These are phyloP conservation scores for Bedellia somnulentella DNA, from an alignment of 2,888 invertebrate genomes.

Conservation along the genomic window DNA sequence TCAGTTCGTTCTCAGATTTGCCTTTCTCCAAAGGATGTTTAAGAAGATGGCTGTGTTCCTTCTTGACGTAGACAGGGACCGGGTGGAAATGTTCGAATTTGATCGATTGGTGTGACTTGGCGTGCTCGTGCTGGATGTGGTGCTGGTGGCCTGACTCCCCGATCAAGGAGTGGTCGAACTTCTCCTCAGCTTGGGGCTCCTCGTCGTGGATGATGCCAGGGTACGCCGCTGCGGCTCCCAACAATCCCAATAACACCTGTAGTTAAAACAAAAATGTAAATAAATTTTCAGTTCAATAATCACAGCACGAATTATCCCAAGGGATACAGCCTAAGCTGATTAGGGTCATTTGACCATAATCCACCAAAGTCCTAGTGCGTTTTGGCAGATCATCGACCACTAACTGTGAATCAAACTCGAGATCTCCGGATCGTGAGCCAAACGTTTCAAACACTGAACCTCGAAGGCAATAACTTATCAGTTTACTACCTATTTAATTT, in stretches of 20 bases:
- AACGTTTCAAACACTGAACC: too few species aligned
- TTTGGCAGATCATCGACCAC: too few species aligned
- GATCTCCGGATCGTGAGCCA: too few species aligned
- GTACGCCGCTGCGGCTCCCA: slow-evolving; percentile 44
- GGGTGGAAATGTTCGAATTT: slow-evolving; percentile 72
- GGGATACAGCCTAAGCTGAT: too few species aligned
- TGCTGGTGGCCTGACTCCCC: slow-evolving; percentile 60
- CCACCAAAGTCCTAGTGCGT: too few species aligned
- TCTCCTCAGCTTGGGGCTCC: slow-evolving; percentile 36
- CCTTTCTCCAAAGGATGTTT: slow-evolving; percentile 68
- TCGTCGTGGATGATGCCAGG: slow-evolving; percentile 49
- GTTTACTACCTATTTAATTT: too few species aligned
- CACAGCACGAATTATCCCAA: neutral
- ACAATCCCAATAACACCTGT: slow-evolving; percentile 51
- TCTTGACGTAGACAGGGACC: slow-evolving; percentile 69
- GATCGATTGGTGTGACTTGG: slow-evolving; percentile 70
- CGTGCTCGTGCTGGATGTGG: slow-evolving; percentile 65
- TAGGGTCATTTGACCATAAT: too few species aligned
- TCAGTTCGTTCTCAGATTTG: slow-evolving; percentile 61
- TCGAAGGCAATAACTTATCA: too few species aligned
- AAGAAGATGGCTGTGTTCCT: slow-evolving; percentile 65
- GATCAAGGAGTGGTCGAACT: slow-evolving; percentile 35
- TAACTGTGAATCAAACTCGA: too few species aligned
- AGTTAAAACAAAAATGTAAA: neutral
- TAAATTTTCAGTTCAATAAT: neutral